Percentiles rank a stretch among this genome's conserved stretches.
Conservation (phyloP, 2,888 invertebrate genomes). For the Pammene aurita region DNA sequence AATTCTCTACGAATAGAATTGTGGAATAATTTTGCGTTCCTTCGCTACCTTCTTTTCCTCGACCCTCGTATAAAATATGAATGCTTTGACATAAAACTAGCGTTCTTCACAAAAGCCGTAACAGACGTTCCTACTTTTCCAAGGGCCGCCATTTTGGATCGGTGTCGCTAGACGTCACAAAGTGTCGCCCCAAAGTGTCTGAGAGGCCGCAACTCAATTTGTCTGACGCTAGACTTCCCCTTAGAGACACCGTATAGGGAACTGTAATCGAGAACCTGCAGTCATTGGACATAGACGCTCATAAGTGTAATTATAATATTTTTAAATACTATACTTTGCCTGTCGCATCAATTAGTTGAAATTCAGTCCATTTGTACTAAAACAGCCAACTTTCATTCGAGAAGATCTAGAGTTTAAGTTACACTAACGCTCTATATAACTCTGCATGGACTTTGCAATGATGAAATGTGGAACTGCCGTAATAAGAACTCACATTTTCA, state of each 20-base stretch:
- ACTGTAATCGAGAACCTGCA: neutral
- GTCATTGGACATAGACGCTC: no score
- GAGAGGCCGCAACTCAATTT: conserved; percentile 30
- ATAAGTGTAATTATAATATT: no score
- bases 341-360: no score
- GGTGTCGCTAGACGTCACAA: conserved; percentile 14
- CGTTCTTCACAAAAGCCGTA: conserved; percentile 4
- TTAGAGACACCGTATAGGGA: neutral
- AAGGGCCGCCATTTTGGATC: conserved; percentile 1
- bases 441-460: no score
- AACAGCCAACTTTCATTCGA: no score
- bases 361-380: no score
- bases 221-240: conserved; percentile 2
- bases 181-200: conserved; percentile 26
- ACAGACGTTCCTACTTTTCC: neutral
- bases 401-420: no score
- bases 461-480: no score
- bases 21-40: neutral
- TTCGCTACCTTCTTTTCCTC: neutral
- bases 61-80: conserved; percentile 9
- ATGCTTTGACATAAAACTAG: conserved; percentile 15
- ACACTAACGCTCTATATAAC: no score
- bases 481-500: no score
- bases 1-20: neutral
- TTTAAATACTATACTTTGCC: no score